Conservation (phyloP, 2,797 vertebrate species). For the Sebastes cheni region DNA sequence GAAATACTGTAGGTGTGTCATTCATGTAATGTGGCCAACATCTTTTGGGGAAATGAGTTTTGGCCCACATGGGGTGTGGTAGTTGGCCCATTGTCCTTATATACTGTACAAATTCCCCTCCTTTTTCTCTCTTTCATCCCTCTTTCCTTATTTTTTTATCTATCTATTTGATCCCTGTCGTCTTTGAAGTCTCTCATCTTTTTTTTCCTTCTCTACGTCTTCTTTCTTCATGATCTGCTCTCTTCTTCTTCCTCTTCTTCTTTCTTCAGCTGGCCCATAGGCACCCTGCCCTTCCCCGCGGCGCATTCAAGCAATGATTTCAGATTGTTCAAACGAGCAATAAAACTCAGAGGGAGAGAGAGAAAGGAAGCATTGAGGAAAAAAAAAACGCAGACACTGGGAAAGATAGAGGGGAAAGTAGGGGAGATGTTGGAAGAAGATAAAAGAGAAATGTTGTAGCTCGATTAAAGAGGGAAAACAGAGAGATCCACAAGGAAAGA, state of each 20-base stretch:
- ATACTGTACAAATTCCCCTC: background rate
- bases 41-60: slow-evolving; percentile 38
- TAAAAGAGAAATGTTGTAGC: slow-evolving; percentile 19
- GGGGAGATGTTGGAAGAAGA: slow-evolving; percentile 32
- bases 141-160: background rate
- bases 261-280: slow-evolving; percentile 35
- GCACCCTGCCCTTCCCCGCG: slow-evolving; percentile 53
- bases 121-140: background rate
- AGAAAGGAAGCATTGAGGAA: slow-evolving; percentile 25
- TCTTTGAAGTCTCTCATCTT: background rate
- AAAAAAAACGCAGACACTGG: background rate
- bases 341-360: slow-evolving; percentile 48
- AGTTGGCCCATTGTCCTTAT: slow-evolving; percentile 36
- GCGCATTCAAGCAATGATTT: slow-evolving; percentile 44
- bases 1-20: slow-evolving; percentile 35
- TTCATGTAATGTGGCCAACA: slow-evolving; percentile 39
- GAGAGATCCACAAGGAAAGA: background rate
- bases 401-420: slow-evolving; percentile 22
- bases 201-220: slow-evolving; percentile 1
- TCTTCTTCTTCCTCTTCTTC: slow-evolving; percentile 6
- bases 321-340: slow-evolving; percentile 42
- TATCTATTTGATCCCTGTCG: background rate
- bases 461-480: slow-evolving; percentile 8
- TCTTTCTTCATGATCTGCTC: background rate
- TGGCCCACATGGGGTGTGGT: slow-evolving; percentile 60